phyloP scores from a whole-genome alignment of 2,888 invertebrate species.

The Linyphia triangularis region DNA sequence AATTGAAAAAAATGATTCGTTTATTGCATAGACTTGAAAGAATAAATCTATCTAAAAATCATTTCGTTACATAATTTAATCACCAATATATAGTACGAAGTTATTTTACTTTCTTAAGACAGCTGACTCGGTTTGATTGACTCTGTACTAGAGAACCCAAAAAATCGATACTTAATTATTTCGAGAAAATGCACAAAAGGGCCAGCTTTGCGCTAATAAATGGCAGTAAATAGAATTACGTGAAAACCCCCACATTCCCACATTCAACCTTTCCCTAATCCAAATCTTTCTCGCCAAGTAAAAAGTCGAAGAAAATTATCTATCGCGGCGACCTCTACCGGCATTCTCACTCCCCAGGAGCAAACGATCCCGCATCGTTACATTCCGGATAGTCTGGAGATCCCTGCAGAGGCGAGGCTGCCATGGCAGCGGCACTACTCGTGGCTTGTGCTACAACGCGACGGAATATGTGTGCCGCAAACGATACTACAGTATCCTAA shows the following conservation, averaged over 20 bases:
- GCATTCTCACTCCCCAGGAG: conserved; percentile 16
- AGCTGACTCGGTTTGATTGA: no score
- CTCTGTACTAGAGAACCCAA: not conserved
- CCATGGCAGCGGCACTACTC: conserved; percentile 33
- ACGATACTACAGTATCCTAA: conserved; percentile 35
- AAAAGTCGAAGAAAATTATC: conserved; percentile 39
- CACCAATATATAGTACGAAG: no score
- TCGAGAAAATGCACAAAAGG: not conserved
- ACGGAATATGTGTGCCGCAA: conserved; percentile 37
- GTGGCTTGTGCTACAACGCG: not conserved
- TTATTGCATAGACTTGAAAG: no score
- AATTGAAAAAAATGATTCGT: no score
- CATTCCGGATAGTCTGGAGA: conserved; percentile 21
- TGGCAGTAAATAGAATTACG: conserved; percentile 32
- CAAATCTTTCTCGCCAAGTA: conserved; percentile 18
- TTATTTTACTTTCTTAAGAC: no score
- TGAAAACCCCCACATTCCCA: not conserved
- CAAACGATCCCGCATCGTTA: conserved; percentile 33
- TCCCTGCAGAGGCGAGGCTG: conserved; percentile 50
- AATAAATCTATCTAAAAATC: no score
- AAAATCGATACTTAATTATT: conserved; percentile 27
- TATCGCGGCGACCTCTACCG: conserved; percentile 19
- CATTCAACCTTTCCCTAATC: conserved; percentile 2
- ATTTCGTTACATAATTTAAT: no score
- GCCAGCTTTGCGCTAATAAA: conserved; percentile 1